Evolutionary conservation across 2,113 vertebrate genomes (phyloP), one percentile per base, ranked within the genome.

Genomic region (Acrocephalus kingi): DNA sequence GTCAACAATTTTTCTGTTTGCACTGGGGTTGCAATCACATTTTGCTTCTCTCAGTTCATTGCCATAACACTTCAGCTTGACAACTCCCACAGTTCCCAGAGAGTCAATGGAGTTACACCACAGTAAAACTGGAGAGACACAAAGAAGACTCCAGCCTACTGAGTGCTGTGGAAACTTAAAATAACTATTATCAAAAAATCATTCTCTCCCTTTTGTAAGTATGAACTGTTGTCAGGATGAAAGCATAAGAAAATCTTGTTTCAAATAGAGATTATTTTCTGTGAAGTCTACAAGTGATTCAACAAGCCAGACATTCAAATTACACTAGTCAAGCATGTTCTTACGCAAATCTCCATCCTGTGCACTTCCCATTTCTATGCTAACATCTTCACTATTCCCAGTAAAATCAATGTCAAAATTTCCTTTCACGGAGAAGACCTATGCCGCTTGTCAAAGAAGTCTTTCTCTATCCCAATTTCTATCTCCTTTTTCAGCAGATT

Each of bases 81-180:
- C 62, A 80, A 33, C 15, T 86, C 45, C 74, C 30, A 2, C 0
- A 1, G 74, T 54, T 82, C 71, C 55, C 23, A 74, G 59, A 37
- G 45, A 73, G 43, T 58, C 5, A 0, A 14, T 28, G 55, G 46
- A 93, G 78, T 77, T 69, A 62, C 8, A 59, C 46, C 13, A n/a
- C 37, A 54, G 39, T 84, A 75, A 94, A 92, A 84, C 7, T 56
- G 52, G 33, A 91, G 49, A 82, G n/a, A 22, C 3, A 2, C 18
- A 89, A 87, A 87, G 76, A 72, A 72, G 49, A 58, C 81, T 91
- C 37, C 45, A 67, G 35, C 8, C 14, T 35, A 75, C 52, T 68
- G 52, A 84, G 80, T 72, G 35, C 73, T 78, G 19, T 11, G 20
- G 51, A 83, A 90, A 88, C 63, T 86, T 93, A 77, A 95, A 87